Percentiles rank a stretch among this genome's conserved stretches.
Conservation (phyloP, 2,797 vertebrate species). For the Halcyon badia region DNA sequence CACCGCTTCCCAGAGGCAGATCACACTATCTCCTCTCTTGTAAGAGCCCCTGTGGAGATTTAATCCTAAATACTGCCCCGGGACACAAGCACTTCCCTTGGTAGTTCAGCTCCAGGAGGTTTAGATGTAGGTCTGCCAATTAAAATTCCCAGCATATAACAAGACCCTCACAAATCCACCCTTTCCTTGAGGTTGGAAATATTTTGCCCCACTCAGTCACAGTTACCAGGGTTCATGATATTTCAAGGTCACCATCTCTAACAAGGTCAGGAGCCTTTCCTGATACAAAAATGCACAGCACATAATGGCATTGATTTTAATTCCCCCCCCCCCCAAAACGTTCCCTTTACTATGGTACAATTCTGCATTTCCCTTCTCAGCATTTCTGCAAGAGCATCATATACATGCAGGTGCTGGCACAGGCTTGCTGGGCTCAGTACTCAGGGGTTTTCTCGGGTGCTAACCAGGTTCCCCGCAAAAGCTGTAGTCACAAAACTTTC, state of each 20-base stretch:
- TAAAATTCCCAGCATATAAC: not conserved
- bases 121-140: not conserved
- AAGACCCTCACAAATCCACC: not conserved
- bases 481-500: not conserved
- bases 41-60: not conserved
- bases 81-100: rapidly evolving
- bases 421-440: not conserved
- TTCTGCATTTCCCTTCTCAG: not conserved
- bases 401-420: not conserved
- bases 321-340: too few relatives aligned
- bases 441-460: not conserved
- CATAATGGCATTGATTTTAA: not conserved
- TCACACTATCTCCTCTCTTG: not conserved
- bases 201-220: not conserved
- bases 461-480: not conserved
- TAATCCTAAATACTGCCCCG: not conserved
- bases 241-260: not conserved
- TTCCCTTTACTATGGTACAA: not conserved
- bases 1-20: not conserved
- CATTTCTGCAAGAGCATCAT: not conserved
- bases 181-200: not conserved
- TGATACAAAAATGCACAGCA: not conserved
- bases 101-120: rapidly evolving
- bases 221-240: not conserved
- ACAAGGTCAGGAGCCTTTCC: not conserved